Evolutionary conservation across 2,888 invertebrate species (phyloP), one percentile per base, ranked within the genome.

Genomic region (Podotricha telesiphe): DNA sequence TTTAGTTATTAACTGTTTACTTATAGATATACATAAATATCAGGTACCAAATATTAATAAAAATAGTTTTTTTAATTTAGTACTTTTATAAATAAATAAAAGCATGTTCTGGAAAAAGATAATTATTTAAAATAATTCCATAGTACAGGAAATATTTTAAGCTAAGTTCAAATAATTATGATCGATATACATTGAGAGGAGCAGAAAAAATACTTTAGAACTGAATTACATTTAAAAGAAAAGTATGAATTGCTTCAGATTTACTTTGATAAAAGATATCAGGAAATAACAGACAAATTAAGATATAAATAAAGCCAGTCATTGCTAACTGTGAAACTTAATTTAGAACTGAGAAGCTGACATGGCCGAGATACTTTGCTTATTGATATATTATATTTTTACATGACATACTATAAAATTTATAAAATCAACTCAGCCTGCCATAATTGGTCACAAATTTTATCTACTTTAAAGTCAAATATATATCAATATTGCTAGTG

Each of bases 11-110:
- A 59, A 42, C n/a, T n/a, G n/a, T 45, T 22, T 58, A 19, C 48
- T 47, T 65, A 56, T 37, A 56, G 45, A 51, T 56, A 34, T 63
- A 65, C 48, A 50, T 69, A 69, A 69, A 69, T 68, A 68, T 69
- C 69, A 69, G 69, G 69, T 69, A 69, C 69, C 50, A 65, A 73
- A 67, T 64, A 64, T 40, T n/a, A n/a, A n/a, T n/a, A n/a, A 48
- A 55, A 7, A 45, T 6, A 15, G 2, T 11, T 66, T 28, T 22
- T 50, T 50, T 11, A 7, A 2, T 37, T 64, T 37, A 37, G 1
- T 37, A 37, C 3, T 37, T 37, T 37, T 37, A 37, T 37, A 37
- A 6, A 34, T 17, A 22, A 17, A 22, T 20, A 17, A 42, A 64
- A n/a, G 6, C 17, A 19, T 8, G 19, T 47, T 17, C 17, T 19